Percentiles rank a stretch among this genome's conserved stretches.
phyloP scores from a whole-genome alignment of 2,797 vertebrate species.

The Chelonia mydas region DNA sequence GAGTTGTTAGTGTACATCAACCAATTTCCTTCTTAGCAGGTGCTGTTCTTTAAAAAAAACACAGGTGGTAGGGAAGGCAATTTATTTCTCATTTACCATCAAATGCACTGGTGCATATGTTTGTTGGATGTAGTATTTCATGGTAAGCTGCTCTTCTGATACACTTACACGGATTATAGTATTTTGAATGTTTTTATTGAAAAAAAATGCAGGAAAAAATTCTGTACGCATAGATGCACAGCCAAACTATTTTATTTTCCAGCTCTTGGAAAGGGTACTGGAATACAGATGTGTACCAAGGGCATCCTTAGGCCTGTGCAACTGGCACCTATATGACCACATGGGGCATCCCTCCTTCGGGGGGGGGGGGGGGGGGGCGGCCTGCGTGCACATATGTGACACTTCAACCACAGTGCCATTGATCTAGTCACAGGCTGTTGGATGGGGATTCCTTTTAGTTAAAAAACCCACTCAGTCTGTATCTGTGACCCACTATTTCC shows the following conservation, averaged over 20 bases:
- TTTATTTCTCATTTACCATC: not conserved
- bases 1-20: not conserved
- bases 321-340: fast-evolving
- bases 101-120: not conserved
- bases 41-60: not conserved
- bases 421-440: not conserved
- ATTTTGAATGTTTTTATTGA: not conserved
- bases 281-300: not conserved
- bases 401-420: not conserved
- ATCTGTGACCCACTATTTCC: not conserved
- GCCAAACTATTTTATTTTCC: not conserved
- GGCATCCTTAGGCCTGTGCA: not conserved
- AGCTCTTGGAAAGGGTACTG: not conserved
- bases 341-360: not conserved
- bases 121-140: not conserved
- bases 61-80: not conserved
- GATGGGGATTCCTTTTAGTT: not conserved
- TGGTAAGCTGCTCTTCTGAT: not conserved
- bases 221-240: fast-evolving
- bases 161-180: not conserved
- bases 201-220: not conserved
- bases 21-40: not conserved
- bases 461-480: not conserved
- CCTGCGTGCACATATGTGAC: not conserved
- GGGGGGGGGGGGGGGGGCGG: not conserved